phyloP scores from a whole-genome alignment of 1,140 invertebrate species.

The Eupeodes corollae region DNA sequence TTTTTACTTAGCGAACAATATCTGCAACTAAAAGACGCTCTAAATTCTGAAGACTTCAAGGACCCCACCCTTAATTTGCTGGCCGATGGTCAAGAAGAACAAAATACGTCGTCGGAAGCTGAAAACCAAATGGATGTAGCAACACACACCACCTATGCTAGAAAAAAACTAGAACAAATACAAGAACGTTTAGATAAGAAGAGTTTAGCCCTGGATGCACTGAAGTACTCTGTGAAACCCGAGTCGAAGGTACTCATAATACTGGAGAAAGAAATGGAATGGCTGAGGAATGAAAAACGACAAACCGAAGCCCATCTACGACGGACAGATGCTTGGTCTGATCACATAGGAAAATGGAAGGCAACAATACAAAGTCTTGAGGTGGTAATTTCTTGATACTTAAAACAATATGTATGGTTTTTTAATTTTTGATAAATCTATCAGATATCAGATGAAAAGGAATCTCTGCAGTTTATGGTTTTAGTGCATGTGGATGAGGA shows the following conservation, averaged over 20 bases:
- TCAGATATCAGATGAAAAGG: slow-evolving; percentile 63
- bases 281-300: slow-evolving; percentile 62
- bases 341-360: slow-evolving; percentile 75
- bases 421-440: too few species aligned
- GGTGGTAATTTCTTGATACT: slow-evolving; percentile 39
- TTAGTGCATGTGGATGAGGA: slow-evolving; percentile 64
- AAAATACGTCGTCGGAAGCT: not conserved
- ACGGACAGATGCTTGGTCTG: slow-evolving; percentile 79
- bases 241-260: slow-evolving; percentile 63
- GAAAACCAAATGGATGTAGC: slow-evolving; percentile 45
- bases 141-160: slow-evolving; percentile 73
- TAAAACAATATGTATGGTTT: too few species aligned
- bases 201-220: slow-evolving; percentile 63
- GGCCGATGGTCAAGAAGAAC: slow-evolving; percentile 36
- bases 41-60: slow-evolving; percentile 53
- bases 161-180: slow-evolving; percentile 67
- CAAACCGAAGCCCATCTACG: slow-evolving; percentile 70
- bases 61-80: slow-evolving; percentile 29
- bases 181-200: slow-evolving; percentile 70
- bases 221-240: slow-evolving; percentile 61
- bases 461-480: slow-evolving; percentile 68
- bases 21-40: slow-evolving; percentile 58
- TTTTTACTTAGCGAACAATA: slow-evolving; percentile 80
- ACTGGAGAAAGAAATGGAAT: slow-evolving; percentile 71
- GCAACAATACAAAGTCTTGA: slow-evolving; percentile 71